phyloP scores from a whole-genome alignment of 2,888 invertebrate genomes.

The Uropetala carovei region DNA sequence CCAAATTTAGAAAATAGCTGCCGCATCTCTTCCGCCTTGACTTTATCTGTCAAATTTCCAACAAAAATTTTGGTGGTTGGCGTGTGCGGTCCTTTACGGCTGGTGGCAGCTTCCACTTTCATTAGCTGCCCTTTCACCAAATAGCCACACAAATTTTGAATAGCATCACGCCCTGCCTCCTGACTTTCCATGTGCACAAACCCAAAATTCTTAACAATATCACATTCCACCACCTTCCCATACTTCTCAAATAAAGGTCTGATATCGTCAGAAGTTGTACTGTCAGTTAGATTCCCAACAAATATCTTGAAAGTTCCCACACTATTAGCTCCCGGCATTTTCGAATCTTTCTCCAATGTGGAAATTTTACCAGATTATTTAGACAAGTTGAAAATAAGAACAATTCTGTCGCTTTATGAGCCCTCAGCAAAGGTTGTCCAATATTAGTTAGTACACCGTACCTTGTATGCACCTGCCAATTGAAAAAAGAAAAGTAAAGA shows the following conservation, averaged over 20 bases:
- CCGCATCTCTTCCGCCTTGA: conserved; percentile 93
- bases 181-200: conserved; percentile 99
- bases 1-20: conserved; percentile 97
- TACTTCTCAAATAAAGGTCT: conserved; percentile 96
- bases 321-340: conserved; percentile 88
- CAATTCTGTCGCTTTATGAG: not conserved
- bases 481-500: conserved; percentile 16
- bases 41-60: conserved; percentile 95
- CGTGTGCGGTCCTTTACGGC: conserved; percentile 91
- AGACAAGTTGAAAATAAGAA: conserved; percentile 16
- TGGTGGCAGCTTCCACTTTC: conserved; percentile 94
- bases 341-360: conserved; percentile 22
- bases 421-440: conserved; percentile 50
- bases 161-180: conserved; percentile 93
- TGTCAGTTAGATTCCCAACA: conserved; percentile 97
- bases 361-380: conserved; percentile 54
- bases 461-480: conserved; percentile 39
- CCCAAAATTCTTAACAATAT: conserved; percentile 98
- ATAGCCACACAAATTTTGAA: conserved; percentile 92
- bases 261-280: conserved; percentile 91
- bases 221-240: conserved; percentile 98
- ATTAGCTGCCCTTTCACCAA: conserved; percentile 91
- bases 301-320: conserved; percentile 97
- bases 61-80: conserved; percentile 97
- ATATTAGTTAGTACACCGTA: conserved; percentile 16